Evolutionary conservation across 1,140 invertebrate genomes (phyloP).

Genomic region (Pteromalus puparum): DNA sequence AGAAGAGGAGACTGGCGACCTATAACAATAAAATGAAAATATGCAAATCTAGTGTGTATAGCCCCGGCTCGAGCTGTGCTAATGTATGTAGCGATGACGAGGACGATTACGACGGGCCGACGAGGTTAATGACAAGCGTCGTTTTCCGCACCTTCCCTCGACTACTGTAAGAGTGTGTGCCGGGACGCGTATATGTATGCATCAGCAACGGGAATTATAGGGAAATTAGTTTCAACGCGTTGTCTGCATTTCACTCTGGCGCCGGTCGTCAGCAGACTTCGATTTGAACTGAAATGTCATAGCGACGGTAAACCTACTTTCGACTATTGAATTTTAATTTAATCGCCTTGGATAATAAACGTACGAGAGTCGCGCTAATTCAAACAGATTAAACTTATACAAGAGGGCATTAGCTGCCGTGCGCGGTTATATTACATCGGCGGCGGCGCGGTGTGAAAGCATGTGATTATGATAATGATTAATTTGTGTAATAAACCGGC

Average conservation of each 20-base stretch:
- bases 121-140: slow-evolving; percentile 13
- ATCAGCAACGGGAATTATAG: background rate
- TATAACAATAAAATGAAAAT: background rate
- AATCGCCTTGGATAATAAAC: too few species aligned
- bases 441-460: background rate
- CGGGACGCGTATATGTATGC: background rate
- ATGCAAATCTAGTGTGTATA: background rate
- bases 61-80: background rate
- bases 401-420: too few species aligned
- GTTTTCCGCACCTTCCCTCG: background rate
- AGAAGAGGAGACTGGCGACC: too few species aligned
- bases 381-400: too few species aligned
- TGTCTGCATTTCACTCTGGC: too few species aligned
- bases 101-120: background rate
- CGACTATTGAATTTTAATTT: too few species aligned
- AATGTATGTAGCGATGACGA: background rate
- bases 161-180: background rate
- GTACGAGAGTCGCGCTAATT: too few species aligned
- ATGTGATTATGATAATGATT: background rate
- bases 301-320: too few species aligned
- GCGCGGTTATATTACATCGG: too few species aligned
- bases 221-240: slow-evolving; percentile 7
- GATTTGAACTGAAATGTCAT: too few species aligned
- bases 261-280: too few species aligned
- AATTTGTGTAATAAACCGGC: slow-evolving; percentile 5